Conservation (phyloP, 2,888 invertebrate genomes). For the Catonia carolina region DNA sequence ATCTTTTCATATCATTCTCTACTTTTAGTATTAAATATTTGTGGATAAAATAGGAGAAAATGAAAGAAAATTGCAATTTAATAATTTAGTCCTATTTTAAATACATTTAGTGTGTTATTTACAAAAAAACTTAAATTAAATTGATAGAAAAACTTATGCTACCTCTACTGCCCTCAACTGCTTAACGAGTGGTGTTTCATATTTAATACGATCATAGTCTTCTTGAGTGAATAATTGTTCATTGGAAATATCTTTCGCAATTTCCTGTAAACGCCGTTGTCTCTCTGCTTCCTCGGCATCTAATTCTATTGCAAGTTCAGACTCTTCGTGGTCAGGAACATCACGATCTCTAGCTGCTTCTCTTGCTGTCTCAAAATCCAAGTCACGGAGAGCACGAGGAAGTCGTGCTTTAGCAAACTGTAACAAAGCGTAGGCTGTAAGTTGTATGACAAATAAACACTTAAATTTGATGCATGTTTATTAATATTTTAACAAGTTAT, state of each 20-base stretch:
- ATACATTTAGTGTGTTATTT: too few relatives aligned
- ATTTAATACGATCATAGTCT: slow-evolving; percentile 41
- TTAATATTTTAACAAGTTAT: too few relatives aligned
- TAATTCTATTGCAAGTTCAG: slow-evolving; percentile 6
- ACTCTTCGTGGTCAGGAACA: slow-evolving; percentile 7
- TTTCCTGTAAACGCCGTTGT: slow-evolving; percentile 17
- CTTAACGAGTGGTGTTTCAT: slow-evolving; percentile 22
- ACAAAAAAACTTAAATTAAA: too few relatives aligned
- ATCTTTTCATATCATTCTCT: too few relatives aligned
- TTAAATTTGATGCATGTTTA: too few relatives aligned
- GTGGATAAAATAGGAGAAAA: too few relatives aligned
- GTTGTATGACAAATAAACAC: too few relatives aligned
- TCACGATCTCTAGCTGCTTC: slow-evolving; percentile 7
- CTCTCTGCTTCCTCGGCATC: slow-evolving; percentile 20
- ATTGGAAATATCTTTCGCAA: slow-evolving; percentile 43
- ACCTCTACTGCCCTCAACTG: slow-evolving; percentile 25
- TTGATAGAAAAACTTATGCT: too few relatives aligned
- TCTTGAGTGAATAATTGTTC: slow-evolving; percentile 54
- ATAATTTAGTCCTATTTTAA: too few relatives aligned
- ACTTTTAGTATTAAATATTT: too few relatives aligned
- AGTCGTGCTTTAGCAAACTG: neutral
- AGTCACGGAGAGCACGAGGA: neutral
- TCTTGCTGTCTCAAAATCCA: slow-evolving; percentile 3
- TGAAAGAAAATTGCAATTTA: too few relatives aligned
- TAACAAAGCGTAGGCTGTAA: too few relatives aligned